A percentile compares a stretch with the other conserved stretches of the same genome.
These are phyloP conservation scores for Pachycephus smyrnensis DNA, from an alignment of 2,888 invertebrate genomes.

Conservation along the genomic window DNA sequence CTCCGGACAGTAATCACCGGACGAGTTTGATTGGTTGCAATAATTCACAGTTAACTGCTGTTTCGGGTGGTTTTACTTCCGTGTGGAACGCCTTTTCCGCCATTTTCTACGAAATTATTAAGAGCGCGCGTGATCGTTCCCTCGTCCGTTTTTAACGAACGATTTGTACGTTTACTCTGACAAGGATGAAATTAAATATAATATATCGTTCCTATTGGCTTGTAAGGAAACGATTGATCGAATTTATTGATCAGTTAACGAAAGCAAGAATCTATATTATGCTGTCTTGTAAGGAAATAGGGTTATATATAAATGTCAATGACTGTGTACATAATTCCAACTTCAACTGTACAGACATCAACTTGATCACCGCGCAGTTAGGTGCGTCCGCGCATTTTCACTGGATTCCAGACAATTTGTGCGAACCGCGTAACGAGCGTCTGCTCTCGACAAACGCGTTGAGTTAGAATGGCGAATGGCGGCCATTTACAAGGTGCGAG, in stretches of 20 bases:
- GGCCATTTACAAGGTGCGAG: constrained; percentile 6
- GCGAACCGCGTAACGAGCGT: background rate
- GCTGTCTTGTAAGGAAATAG: background rate
- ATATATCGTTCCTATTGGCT: background rate
- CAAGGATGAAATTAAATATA: background rate
- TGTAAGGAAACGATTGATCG: background rate
- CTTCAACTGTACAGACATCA: background rate
- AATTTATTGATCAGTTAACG: background rate
- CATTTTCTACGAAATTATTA: background rate
- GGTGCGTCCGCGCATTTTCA: background rate
- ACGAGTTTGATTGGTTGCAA: background rate
- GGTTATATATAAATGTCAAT: background rate
- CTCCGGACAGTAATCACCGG: background rate
- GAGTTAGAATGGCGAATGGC: background rate
- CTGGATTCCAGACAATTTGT: background rate
- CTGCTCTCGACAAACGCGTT: constrained; percentile 5
- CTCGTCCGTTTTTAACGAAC: background rate
- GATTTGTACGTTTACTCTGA: background rate
- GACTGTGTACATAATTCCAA: background rate
- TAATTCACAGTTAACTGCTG: background rate
- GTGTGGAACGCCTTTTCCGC: background rate
- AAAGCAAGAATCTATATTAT: background rate
- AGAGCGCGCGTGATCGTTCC: background rate
- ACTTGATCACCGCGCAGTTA: background rate
- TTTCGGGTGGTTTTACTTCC: background rate